Base-by-base conservation (phyloP, 2,888 invertebrate genomes). In the Thecophora atra region DNA sequence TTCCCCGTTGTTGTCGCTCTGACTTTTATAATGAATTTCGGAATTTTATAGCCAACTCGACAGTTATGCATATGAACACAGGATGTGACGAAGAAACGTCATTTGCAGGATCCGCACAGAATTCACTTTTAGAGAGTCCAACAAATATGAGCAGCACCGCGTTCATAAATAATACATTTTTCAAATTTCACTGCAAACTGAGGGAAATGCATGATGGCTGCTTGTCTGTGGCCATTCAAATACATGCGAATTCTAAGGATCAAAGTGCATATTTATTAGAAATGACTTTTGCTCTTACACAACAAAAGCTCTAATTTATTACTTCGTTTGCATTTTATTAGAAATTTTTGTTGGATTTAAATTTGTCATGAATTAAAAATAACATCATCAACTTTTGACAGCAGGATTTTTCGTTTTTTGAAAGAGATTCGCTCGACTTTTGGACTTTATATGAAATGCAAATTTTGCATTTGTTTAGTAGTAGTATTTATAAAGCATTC, bases 141-240 rank as follows among this genome's bases (percentile, higher is more conserved):
- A 26, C 44, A 21, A 72, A 6, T 8, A 37, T 8, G 6, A 37
- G 11, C 6, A 37, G 37, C 37, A 11, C 11, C 37, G 37, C 37
- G 37, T 72, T 76, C 75, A 82, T 81, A 81, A 82, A 81, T 81
- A 78, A 81, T 81, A 82, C 82, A 81, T 81, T 81, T 81, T 82
- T 54, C 42, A 54, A n/a, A 47, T 42, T 69, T 54, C 19, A 58
- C 58, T 52, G 37, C 47, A 51, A 63, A 63, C 37, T 62, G 52
- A 47, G 63, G 42, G 13, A 42, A 3, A 37, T 15, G 19, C 13
- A 51, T 21, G 42, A 30, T 5, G 30, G n/a, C n/a, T 5, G 5
- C 42, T 37, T 19, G 21, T 5, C 15, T 11, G 13, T 17, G 8
- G 19, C 15, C n/a, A 44, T n/a, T n/a, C 24, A 52, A 30, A 28